Conservation (phyloP, 1,140 invertebrate genomes). For the Hylaeus anthracinus region DNA sequence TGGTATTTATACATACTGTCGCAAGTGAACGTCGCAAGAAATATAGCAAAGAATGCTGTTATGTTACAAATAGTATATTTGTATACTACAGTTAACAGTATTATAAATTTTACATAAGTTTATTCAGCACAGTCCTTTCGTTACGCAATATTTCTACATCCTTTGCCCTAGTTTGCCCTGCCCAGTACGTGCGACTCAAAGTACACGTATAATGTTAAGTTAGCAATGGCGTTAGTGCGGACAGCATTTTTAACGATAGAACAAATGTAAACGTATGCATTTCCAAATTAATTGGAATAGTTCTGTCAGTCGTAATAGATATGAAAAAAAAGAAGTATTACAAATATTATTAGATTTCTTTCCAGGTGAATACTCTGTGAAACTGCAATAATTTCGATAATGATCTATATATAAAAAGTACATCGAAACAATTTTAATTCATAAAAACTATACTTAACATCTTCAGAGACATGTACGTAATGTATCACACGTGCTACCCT, state of each 20-base stretch:
- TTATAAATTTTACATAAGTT: constrained; percentile 18
- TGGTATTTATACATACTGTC: no score
- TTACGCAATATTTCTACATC: background rate
- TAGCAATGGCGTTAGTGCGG: constrained; percentile 6
- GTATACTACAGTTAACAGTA: background rate
- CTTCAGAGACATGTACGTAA: background rate
- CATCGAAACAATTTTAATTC: constrained; percentile 33
- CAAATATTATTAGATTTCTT: constrained; percentile 19
- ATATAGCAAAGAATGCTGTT: no score
- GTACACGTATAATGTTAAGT: constrained; percentile 29
- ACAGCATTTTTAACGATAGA: constrained; percentile 9
- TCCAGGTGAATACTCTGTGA: constrained; percentile 21
- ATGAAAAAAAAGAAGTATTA: constrained; percentile 13
- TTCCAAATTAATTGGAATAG: constrained; percentile 34
- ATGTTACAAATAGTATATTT: background rate
- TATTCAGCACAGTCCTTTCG: background rate
- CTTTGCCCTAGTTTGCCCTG: constrained; percentile 46
- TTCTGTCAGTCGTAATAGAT: constrained; percentile 7
- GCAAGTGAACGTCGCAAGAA: no score
- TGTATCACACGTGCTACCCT: constrained; percentile 15
- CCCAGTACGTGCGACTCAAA: constrained; percentile 27
- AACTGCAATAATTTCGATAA: constrained; percentile 32
- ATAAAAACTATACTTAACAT: constrained; percentile 18
- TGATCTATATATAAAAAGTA: constrained; percentile 13
- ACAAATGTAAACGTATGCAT: constrained; percentile 18